Conservation (phyloP, 2,797 vertebrate species). For the Scolopax rusticola region DNA sequence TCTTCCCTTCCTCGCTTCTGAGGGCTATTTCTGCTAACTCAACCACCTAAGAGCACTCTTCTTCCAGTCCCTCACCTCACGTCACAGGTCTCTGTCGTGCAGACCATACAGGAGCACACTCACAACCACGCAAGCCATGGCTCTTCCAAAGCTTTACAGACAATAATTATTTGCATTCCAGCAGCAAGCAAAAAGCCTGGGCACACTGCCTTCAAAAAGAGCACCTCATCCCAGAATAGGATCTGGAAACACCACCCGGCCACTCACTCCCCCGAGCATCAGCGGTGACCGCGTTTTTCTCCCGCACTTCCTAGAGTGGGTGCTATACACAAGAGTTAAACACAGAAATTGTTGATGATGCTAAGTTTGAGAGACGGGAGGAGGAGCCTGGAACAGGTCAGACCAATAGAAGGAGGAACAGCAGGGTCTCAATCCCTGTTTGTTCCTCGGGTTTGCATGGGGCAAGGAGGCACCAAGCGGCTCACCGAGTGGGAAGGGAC, state of each 20-base stretch:
- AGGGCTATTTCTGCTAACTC: neutral
- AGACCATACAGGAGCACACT: neutral
- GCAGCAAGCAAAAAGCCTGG: neutral
- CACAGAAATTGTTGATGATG: neutral
- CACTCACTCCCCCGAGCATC: neutral
- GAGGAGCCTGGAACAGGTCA: neutral
- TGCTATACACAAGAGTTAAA: neutral
- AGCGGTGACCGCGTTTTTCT: neutral
- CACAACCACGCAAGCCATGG: accelerated
- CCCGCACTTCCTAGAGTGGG: neutral
- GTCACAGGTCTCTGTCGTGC: neutral
- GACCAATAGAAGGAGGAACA: neutral
- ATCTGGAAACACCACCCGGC: neutral
- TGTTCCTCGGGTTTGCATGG: neutral
- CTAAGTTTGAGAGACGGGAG: neutral
- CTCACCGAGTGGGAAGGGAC: neutral
- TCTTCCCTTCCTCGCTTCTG: neutral
- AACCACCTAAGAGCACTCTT: neutral
- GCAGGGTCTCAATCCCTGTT: neutral
- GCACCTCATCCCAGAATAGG: neutral
- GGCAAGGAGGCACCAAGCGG: neutral
- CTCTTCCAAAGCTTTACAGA: neutral
- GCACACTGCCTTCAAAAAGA: neutral
- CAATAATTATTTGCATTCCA: neutral
- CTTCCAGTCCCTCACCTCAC: neutral